These are phyloP conservation scores for Zingel zingel DNA, from an alignment of 2,113 vertebrate genomes.

Conservation along the genomic window DNA sequence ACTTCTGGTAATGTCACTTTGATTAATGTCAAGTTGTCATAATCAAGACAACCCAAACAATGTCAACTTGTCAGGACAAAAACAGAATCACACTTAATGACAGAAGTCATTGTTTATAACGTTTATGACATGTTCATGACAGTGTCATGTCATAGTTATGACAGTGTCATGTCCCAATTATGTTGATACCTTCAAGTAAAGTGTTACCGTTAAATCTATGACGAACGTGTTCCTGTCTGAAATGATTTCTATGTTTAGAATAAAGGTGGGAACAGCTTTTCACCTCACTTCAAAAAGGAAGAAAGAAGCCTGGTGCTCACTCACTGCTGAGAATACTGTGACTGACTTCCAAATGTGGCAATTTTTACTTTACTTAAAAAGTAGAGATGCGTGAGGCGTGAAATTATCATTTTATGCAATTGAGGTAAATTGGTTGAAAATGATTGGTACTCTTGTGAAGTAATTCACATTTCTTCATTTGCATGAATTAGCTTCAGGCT, in stretches of 20 bases:
- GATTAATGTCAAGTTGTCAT: no score
- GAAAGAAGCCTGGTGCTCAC: background rate
- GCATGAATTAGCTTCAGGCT: conserved; percentile 20
- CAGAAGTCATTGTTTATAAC: no score
- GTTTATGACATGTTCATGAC: no score
- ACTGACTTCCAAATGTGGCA: background rate
- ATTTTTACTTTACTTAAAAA: background rate
- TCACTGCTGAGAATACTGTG: background rate
- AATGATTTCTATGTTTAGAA: background rate
- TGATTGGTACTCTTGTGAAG: background rate
- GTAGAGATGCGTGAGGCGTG: background rate
- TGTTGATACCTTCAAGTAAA: no score
- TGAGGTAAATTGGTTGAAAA: conserved; percentile 35
- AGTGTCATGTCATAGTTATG: no score
- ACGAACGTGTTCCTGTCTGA: no score
- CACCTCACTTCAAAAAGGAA: background rate
- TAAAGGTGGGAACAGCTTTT: background rate
- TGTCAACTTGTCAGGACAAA: no score
- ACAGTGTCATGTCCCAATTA: no score
- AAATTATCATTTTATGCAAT: conserved; percentile 30
- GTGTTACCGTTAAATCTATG: no score
- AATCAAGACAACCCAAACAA: no score
- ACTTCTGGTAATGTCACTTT: no score
- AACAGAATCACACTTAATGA: no score
- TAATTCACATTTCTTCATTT: conserved; percentile 27